Conservation (phyloP, 2,797 vertebrate genomes). For the Phataginus tetradactyla region DNA sequence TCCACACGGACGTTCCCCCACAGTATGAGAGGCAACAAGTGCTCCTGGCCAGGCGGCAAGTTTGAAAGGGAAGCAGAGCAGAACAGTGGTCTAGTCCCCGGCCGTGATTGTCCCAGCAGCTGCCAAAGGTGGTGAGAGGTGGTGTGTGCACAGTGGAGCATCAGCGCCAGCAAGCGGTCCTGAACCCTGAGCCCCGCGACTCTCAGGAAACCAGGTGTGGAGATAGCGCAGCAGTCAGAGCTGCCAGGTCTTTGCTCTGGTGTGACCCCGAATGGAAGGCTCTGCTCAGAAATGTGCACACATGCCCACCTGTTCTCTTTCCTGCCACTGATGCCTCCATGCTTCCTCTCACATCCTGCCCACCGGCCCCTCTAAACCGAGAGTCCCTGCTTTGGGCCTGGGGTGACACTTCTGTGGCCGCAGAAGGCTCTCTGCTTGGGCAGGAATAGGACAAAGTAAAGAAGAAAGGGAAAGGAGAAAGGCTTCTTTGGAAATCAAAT, state of each 20-base stretch:
- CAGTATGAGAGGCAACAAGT: not conserved
- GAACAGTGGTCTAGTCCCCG: too few relatives aligned
- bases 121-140: too few relatives aligned
- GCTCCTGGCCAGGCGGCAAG: not conserved
- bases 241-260: not conserved
- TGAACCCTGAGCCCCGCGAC: not conserved
- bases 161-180: not conserved
- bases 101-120: too few relatives aligned
- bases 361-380: rapidly evolving
- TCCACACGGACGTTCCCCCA: too few relatives aligned
- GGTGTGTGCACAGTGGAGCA: not conserved
- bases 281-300: not conserved
- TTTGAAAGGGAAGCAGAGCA: not conserved
- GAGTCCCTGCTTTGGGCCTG: not conserved
- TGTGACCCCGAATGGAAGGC: not conserved
- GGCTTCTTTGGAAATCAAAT: not conserved
- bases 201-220: not conserved
- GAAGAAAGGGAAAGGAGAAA: not conserved
- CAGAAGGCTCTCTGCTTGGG: not conserved
- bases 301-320: too few relatives aligned
- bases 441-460: not conserved
- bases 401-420: not conserved
- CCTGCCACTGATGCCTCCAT: not conserved
- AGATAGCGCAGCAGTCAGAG: not conserved
- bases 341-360: too few relatives aligned